These are phyloP conservation scores for Pterophyllum scalare DNA, from an alignment of 2,113 vertebrate species.

Conservation along the genomic window DNA sequence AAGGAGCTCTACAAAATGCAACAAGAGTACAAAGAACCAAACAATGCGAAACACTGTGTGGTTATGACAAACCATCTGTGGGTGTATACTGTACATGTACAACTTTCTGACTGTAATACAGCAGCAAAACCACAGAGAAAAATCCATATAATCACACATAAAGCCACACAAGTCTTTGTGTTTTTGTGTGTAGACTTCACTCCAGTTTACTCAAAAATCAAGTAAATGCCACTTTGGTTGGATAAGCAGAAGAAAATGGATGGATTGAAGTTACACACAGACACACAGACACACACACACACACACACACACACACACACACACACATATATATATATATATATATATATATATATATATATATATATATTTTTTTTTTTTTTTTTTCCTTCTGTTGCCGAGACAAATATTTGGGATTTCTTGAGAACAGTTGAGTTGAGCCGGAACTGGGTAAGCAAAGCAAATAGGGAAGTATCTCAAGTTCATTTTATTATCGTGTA, in stretches of 20 bases:
- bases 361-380: too few species aligned
- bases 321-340: too few species aligned
- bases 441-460: background rate
- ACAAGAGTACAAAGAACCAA: background rate
- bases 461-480: background rate
- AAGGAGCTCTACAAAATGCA: background rate
- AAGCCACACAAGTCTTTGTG: background rate
- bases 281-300: too few species aligned
- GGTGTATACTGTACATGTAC: background rate
- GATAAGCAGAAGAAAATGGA: too few species aligned
- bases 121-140: background rate
- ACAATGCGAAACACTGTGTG: slow-evolving; percentile 17
- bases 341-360: too few species aligned
- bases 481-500: background rate
- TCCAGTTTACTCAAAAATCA: background rate
- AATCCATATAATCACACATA: background rate
- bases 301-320: too few species aligned
- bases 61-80: slow-evolving; percentile 1
- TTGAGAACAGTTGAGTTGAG: background rate
- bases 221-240: background rate
- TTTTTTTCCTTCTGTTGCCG: too few species aligned
- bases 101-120: background rate
- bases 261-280: background rate
- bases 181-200: background rate
- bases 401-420: background rate